Evolutionary conservation across 1,140 invertebrate species (phyloP), one percentile per base, ranked within the genome.

Genomic region (Cyphomyrmex costatus): DNA sequence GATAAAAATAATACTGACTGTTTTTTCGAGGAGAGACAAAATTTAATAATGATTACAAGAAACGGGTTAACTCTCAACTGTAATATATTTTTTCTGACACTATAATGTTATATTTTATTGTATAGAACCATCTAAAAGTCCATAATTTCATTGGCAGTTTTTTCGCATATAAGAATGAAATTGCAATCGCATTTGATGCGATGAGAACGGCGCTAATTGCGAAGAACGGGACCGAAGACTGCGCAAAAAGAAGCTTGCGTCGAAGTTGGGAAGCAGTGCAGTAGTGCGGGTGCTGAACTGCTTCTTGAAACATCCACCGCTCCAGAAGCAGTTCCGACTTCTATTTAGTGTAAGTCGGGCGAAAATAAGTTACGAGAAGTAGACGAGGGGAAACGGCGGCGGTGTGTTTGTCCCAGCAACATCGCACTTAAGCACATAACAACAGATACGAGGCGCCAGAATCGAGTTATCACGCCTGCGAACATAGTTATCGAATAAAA

Each of bases 401-500:
- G 58, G 61, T 36, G 60, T 42, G 60, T 88, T 87, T 76, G 56
- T 66, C 53, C 60, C 53, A 53, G 46, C 63, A 24, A 49, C 61
- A 51, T 58, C 46, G 53, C 66, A 33, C 68, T 71, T 65, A 36
- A 60, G 61, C 21, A 58, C 70, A 53, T 84, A 88, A 65, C 79
- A 65, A 78, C 56, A 46, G 68, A 86, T 86, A 82, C 79, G 58
- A 87, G 73, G 42, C 86, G 58, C 33, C 19, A 63, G 30, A 79
- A 88, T 89, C 68, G 53, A 85, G 87, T 88, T 88, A 89, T 79
- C 80, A 89, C 80, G 56, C 86, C 77, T 70, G 80, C 76, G 66
- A 53, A 88, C 66, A 74, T 88, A 84, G 82, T 89, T 88, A 89
- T 88, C 63, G 70, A 74, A 78, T 85, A 78, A 78, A 85, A 85